phyloP scores from a whole-genome alignment of 2,888 invertebrate genomes.

The Apamea anceps region DNA sequence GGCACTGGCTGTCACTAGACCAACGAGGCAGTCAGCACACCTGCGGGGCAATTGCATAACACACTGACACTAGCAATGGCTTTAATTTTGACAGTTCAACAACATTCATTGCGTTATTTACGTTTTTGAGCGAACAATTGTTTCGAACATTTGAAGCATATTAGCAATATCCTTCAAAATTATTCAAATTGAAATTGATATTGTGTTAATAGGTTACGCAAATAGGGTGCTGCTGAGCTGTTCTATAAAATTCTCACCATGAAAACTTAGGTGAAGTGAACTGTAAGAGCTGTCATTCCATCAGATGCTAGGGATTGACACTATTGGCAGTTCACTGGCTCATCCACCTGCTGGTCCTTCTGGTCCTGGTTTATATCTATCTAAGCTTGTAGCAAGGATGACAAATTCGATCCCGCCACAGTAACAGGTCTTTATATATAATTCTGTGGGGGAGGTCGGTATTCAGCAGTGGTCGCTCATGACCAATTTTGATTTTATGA shows the following conservation, averaged over 20 bases:
- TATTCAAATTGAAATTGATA: too few species aligned
- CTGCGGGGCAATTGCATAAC: too few species aligned
- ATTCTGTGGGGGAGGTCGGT: constrained; percentile 27
- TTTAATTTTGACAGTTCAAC: too few species aligned
- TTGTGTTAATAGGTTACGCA: too few species aligned
- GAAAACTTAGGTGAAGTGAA: neutral
- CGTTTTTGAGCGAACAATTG: too few species aligned
- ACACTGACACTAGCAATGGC: too few species aligned
- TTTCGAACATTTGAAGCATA: too few species aligned
- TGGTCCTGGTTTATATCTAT: neutral
- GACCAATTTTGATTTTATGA: constrained; percentile 53
- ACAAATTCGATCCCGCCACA: constrained; percentile 6
- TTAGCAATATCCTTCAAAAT: too few species aligned
- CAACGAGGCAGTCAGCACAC: neutral
- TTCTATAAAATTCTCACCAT: neutral
- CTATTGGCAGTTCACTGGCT: neutral
- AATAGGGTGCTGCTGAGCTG: too few species aligned
- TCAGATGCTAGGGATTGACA: neutral
- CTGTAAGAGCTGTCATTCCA: neutral
- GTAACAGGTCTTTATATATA: constrained; percentile 17
- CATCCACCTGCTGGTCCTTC: neutral
- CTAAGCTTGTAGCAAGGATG: too few species aligned
- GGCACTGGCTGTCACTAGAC: neutral
- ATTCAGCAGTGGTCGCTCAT: constrained; percentile 15
- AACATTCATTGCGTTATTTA: too few species aligned